Conservation (phyloP, 2,888 invertebrate species). For the Lycophotia porphyrea region DNA sequence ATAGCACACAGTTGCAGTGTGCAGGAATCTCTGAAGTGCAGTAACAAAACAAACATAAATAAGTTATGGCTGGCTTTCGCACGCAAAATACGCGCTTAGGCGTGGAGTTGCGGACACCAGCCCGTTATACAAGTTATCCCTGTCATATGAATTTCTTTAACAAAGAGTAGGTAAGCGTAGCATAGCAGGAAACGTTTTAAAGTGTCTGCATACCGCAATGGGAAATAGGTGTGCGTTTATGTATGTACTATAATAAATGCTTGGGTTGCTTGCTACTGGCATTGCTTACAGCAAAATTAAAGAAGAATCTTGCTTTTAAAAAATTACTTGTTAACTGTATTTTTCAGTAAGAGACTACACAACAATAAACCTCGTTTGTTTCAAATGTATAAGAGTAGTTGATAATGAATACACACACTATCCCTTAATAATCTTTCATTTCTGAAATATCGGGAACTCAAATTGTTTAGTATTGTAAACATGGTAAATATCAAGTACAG, state of each 20-base stretch:
- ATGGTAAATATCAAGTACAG: no score
- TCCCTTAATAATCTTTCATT: no score
- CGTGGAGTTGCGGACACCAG: no score
- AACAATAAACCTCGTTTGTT: neutral
- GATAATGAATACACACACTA: neutral
- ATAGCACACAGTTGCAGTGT: constrained; percentile 91
- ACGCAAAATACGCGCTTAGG: no score
- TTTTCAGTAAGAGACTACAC: neutral
- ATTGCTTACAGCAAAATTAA: neutral
- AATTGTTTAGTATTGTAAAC: no score
- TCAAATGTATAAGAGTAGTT: neutral
- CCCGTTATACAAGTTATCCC: no score
- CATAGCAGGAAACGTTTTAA: neutral
- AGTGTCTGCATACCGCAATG: neutral
- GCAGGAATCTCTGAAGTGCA: constrained; percentile 83
- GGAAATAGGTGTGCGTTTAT: neutral
- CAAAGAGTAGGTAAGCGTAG: neutral
- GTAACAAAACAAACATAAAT: neutral
- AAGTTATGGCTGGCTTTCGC: no score
- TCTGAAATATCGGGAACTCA: no score
- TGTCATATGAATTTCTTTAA: neutral
- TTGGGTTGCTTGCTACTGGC: no score
- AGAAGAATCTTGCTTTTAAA: neutral
- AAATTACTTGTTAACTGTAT: neutral
- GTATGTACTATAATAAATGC: neutral